A percentile compares a stretch with the other conserved stretches of the same genome.
Evolutionary conservation across 2,113 vertebrate species (phyloP).

Genomic region (Cyanocitta stelleri): DNA sequence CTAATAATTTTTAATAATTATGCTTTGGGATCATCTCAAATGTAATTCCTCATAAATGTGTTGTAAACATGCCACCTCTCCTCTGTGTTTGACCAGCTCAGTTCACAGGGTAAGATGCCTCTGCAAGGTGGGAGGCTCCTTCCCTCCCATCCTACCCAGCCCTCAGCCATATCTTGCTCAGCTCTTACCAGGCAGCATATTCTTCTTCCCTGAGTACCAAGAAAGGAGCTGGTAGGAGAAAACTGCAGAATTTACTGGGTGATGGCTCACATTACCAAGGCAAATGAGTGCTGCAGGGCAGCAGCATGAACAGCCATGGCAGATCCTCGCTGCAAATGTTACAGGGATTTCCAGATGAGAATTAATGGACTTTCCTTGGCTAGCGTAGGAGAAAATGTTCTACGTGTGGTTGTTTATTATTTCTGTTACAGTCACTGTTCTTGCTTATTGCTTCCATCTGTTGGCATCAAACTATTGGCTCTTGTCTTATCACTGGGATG

Average conservation of each 20-base stretch:
- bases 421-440: constrained; percentile 45
- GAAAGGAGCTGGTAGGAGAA: neutral
- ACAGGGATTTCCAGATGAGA: constrained; percentile 54
- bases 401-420: constrained; percentile 29
- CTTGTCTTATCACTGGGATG: neutral
- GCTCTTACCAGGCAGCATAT: neutral
- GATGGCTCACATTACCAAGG: neutral
- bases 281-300: neutral
- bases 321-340: neutral
- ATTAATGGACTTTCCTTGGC: constrained; percentile 60
- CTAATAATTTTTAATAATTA: neutral
- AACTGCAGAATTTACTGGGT: neutral
- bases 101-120: neutral
- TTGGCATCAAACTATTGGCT: constrained; percentile 45
- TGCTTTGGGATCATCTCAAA: neutral
- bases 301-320: neutral
- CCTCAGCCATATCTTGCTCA: neutral
- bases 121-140: neutral
- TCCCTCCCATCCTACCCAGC: neutral
- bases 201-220: neutral
- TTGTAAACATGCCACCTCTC: neutral
- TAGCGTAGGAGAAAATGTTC: constrained; percentile 7
- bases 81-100: neutral
- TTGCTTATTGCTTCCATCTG: constrained; percentile 58
- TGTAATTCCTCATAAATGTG: neutral